Conservation (phyloP, 2,888 invertebrate species). For the Zhengitettix transpicula region DNA sequence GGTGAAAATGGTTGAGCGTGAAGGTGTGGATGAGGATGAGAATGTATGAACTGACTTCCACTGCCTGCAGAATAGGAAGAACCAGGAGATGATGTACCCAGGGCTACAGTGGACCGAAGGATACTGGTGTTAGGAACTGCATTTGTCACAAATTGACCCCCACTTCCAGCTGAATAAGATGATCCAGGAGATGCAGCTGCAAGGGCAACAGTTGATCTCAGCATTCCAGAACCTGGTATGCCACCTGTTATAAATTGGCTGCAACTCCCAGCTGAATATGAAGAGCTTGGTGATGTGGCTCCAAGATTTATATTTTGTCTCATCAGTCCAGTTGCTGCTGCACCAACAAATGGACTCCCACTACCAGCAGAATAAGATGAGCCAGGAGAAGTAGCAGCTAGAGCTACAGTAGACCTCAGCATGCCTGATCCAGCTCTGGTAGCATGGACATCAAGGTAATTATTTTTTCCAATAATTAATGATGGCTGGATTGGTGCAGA, state of each 20-base stretch:
- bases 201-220: background rate
- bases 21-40: background rate
- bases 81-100: constrained; percentile 1
- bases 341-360: background rate
- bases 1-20: constrained; percentile 3
- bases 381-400: constrained; percentile 1
- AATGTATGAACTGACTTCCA: constrained; percentile 23
- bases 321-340: too few relatives aligned
- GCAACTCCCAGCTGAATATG: constrained; percentile 24
- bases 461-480: constrained; percentile 39
- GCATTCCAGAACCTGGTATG: too few relatives aligned
- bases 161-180: constrained; percentile 24
- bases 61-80: constrained; percentile 24
- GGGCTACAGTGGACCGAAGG: constrained; percentile 18
- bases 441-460: constrained; percentile 43
- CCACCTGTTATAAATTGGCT: too few relatives aligned
- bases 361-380: constrained; percentile 24
- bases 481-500: constrained; percentile 32
- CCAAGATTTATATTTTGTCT: background rate
- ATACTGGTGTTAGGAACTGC: constrained; percentile 20
- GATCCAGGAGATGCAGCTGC: constrained; percentile 1
- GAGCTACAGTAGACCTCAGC: background rate
- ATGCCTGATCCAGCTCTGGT: constrained; percentile 21
- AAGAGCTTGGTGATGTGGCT: constrained; percentile 1
- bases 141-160: too few relatives aligned